Percentiles rank a stretch among this genome's conserved stretches.
Conservation (phyloP, 2,888 invertebrate species). For the Atethmia centrago region DNA sequence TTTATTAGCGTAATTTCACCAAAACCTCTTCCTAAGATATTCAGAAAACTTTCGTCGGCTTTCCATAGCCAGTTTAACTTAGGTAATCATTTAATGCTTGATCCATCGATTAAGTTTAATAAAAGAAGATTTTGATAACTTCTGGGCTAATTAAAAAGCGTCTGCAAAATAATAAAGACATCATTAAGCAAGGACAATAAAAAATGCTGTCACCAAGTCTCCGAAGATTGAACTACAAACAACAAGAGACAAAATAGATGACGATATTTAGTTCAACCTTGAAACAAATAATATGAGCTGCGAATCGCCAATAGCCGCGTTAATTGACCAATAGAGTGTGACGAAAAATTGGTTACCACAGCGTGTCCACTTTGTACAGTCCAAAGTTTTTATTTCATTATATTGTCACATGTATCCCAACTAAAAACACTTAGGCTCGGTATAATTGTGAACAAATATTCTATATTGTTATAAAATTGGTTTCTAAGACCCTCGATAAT, state of each 20-base stretch:
- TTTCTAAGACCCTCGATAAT: no score
- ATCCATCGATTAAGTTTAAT: neutral
- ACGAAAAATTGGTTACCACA: slow-evolving; percentile 25
- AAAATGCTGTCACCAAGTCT: neutral
- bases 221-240: neutral
- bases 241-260: slow-evolving; percentile 5
- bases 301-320: slow-evolving; percentile 50
- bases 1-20: no score
- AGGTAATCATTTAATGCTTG: neutral
- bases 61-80: neutral
- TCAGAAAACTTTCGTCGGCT: neutral
- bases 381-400: slow-evolving; percentile 15
- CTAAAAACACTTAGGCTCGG: neutral
- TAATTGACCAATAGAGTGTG: slow-evolving; percentile 55
- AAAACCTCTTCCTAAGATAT: neutral
- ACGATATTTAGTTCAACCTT: slow-evolving; percentile 43
- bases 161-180: neutral
- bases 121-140: neutral
- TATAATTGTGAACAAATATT: neutral
- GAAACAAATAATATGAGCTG: slow-evolving; percentile 44
- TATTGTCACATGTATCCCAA: neutral
- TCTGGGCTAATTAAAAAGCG: neutral
- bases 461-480: neutral
- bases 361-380: neutral
- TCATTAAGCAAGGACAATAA: no score